Conservation (phyloP, 2,797 vertebrate species). For the Amniataba percoides region DNA sequence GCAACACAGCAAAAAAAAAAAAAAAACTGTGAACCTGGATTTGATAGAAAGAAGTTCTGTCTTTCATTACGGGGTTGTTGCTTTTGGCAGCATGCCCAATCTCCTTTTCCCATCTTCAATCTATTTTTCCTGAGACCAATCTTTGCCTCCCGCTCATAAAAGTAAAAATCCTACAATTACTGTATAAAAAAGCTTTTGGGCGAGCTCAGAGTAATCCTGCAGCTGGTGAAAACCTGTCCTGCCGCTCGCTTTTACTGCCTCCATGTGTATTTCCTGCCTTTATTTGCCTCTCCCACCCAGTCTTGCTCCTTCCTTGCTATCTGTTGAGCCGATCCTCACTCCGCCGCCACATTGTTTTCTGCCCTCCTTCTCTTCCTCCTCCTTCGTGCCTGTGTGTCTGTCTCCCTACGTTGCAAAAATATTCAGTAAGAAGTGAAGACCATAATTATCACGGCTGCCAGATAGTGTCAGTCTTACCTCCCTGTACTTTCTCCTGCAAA, state of each 20-base stretch:
- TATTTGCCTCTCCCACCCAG: conserved; percentile 41
- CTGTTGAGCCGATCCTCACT: conserved; percentile 48
- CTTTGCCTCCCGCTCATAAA: conserved; percentile 65
- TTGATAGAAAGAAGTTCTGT: conserved; percentile 52
- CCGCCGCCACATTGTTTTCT: conserved; percentile 27
- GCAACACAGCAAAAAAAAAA: conserved; percentile 40
- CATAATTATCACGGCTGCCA: conserved; percentile 62
- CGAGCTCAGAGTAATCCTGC: conserved; percentile 60
- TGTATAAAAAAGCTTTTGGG: conserved; percentile 57
- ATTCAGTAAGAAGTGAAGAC: conserved; percentile 48
- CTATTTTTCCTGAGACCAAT: conserved; percentile 59
- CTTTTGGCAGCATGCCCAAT: conserved; percentile 67
- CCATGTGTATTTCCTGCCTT: conserved; percentile 55
- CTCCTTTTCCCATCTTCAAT: conserved; percentile 54
- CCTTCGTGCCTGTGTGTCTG: conserved; percentile 14
- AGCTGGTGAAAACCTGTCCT: conserved; percentile 68
- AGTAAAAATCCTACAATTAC: conserved; percentile 68
- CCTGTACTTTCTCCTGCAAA: conserved; percentile 43
- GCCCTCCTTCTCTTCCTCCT: conserved; percentile 23
- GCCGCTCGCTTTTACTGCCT: conserved; percentile 54
- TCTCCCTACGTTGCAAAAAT: conserved; percentile 56
- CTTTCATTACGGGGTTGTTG: conserved; percentile 58
- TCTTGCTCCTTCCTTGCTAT: conserved; percentile 34
- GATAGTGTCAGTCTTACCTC: conserved; percentile 51
- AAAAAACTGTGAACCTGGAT: conserved; percentile 30